These are phyloP conservation scores for Diabrotica virgifera DNA, from an alignment of 1,140 invertebrate species.

Conservation along the genomic window DNA sequence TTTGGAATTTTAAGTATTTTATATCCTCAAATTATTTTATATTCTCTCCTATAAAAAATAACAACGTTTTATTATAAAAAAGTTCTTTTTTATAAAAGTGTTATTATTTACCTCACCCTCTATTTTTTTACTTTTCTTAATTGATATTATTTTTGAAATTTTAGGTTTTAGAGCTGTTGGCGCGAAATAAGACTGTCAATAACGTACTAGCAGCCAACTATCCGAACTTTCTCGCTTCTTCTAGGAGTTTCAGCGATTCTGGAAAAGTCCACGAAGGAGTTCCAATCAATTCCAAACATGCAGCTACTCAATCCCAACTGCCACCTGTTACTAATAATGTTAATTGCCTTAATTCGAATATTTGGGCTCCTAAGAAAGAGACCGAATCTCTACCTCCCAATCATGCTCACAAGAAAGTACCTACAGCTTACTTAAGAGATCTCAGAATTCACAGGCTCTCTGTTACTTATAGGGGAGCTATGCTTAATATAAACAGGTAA, in stretches of 20 bases:
- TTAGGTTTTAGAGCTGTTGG: conserved; percentile 66
- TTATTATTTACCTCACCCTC: too few species aligned
- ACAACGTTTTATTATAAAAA: too few species aligned
- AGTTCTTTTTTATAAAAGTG: too few species aligned
- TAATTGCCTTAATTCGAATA: conserved; percentile 45
- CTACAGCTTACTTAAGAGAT: conserved; percentile 67
- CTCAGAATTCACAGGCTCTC: conserved; percentile 69
- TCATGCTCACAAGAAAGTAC: conserved; percentile 50
- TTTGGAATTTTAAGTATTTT: too few species aligned
- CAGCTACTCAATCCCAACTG: conserved; percentile 31
- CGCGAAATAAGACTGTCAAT: conserved; percentile 66
- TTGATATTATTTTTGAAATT: neutral
- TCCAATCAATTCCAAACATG: conserved; percentile 37
- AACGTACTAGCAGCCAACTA: conserved; percentile 71
- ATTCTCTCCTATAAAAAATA: too few species aligned
- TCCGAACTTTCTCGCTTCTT: conserved; percentile 66
- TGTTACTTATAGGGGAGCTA: conserved; percentile 79
- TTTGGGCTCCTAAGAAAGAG: conserved; percentile 57
- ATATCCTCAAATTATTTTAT: too few species aligned
- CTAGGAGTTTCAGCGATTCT: conserved; percentile 69
- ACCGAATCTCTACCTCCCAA: conserved; percentile 42
- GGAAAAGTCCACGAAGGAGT: conserved; percentile 51
- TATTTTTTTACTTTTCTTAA: too few species aligned
- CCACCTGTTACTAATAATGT: conserved; percentile 40
- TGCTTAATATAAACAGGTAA: conserved; percentile 71